Evolutionary conservation across 1,140 invertebrate species (phyloP), one percentile per base, ranked within the genome.

Genomic region (Aphaenogaster floridana): DNA sequence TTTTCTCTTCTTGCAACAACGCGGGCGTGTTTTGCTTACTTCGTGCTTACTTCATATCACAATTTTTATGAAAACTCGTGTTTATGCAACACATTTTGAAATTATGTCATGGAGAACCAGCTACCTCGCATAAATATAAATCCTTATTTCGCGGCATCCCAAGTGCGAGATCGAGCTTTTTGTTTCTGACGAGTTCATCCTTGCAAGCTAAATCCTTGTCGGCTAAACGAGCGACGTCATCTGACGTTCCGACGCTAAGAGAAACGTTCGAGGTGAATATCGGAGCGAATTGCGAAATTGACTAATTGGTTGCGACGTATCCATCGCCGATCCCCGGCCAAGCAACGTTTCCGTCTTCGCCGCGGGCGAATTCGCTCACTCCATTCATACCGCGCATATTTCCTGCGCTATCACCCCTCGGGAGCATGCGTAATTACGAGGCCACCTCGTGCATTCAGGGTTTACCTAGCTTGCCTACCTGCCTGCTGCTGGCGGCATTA

Each of bases 391-490:
- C 61, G 54, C 28, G 21, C 39, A 39, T 42, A 80, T 45, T 81
- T 81, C 36, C 61, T 42, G n/a, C 36, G 36, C 36, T 57, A 42
- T 34, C 79, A 61, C 68, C 39, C 5, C 28, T 63, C 28, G 57
- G 17, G 88, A 69, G 88, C 85, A 87, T 84, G 88, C 89, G 89
- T 83, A 76, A 89, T 89, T 45, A 68, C 57, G 72, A 72, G 86
- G 52, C 34, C 50, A 77, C 57, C 59, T 68, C 9, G 48, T 87
- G 63, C 89, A 89, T 90, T 81, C 71, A 89, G 74, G 72, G 86
- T 90, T 90, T 61, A 78, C 76, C 85, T 88, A 87, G 59, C 6
- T 21, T 71, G 36, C 45, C 52, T 78, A 36, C 45, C 42, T 34
- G 15, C 28, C 34, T 11, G 85, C 57, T 61, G 63, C 54, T 86